These are phyloP conservation scores for Girardinus metallicus DNA, from an alignment of 2,797 vertebrate genomes.

Conservation along the genomic window DNA sequence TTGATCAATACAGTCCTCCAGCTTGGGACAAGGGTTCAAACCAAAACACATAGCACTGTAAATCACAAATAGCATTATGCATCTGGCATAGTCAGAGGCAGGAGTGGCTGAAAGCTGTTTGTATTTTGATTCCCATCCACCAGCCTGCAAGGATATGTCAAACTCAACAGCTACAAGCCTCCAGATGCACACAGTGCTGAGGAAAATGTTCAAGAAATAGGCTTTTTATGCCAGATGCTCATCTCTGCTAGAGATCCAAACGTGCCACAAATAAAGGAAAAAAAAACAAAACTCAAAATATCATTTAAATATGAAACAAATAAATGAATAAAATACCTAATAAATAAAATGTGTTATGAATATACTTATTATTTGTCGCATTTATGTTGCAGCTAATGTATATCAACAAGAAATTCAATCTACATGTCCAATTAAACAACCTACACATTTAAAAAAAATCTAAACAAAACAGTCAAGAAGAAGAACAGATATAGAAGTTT, in stretches of 20 bases:
- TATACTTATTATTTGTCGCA: neutral
- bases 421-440: neutral
- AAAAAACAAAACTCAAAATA: neutral
- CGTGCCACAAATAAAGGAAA: too few relatives aligned
- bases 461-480: neutral
- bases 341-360: neutral
- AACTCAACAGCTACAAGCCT: slow-evolving; percentile 29
- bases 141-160: slow-evolving; percentile 49
- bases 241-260: slow-evolving; percentile 37
- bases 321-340: neutral
- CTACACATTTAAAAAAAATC: neutral
- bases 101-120: slow-evolving; percentile 20
- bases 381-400: neutral
- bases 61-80: slow-evolving; percentile 53
- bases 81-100: slow-evolving; percentile 36
- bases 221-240: slow-evolving; percentile 61
- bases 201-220: slow-evolving; percentile 56
- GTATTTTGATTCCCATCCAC: slow-evolving; percentile 31
- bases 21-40: slow-evolving; percentile 33
- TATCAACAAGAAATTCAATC: neutral
- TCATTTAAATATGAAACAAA: neutral
- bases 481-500: neutral
- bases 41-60: slow-evolving; percentile 39
- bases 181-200: slow-evolving; percentile 22
- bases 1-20: slow-evolving; percentile 35